phyloP scores from a whole-genome alignment of 1,140 invertebrate genomes.

The Drosophila guanche region DNA sequence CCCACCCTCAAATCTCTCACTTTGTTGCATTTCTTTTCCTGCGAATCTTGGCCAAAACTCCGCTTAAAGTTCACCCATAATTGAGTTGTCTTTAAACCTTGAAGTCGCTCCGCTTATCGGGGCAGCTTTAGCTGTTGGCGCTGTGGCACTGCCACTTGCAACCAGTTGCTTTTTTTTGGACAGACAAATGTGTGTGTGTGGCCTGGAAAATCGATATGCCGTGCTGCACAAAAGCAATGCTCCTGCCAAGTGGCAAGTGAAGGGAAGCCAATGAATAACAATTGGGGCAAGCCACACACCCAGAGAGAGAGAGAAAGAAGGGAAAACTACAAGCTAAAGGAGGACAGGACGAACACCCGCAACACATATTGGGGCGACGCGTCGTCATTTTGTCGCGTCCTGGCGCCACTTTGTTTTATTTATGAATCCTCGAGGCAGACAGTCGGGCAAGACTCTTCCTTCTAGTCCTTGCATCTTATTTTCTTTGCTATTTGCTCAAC shows the following conservation, averaged over 20 bases:
- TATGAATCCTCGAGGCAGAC: constrained; percentile 62
- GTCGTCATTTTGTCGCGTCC: constrained; percentile 70
- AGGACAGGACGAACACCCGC: constrained; percentile 12
- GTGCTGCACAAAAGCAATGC: constrained; percentile 49
- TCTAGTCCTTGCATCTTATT: constrained; percentile 20
- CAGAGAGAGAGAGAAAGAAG: not conserved
- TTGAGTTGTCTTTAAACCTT: no score
- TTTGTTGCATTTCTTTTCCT: no score
- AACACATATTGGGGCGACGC: constrained; percentile 44
- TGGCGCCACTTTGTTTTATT: constrained; percentile 78
- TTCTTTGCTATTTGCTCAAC: constrained; percentile 68
- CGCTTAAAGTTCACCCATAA: no score
- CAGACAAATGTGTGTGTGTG: constrained; percentile 64
- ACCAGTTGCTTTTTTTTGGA: constrained; percentile 70
- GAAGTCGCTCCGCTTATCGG: constrained; percentile 15
- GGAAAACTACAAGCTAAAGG: constrained; percentile 10
- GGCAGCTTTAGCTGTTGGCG: constrained; percentile 18
- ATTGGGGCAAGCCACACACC: constrained; percentile 28
- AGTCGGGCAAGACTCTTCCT: no score
- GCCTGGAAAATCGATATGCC: constrained; percentile 65
- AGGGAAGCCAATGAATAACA: constrained; percentile 78
- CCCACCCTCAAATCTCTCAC: no score
- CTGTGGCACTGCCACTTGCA: constrained; percentile 26
- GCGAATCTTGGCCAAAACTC: no score
- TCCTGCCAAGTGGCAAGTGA: constrained; percentile 12